These are phyloP conservation scores for Nysson spinosus DNA, from an alignment of 2,888 invertebrate species.

Conservation along the genomic window DNA sequence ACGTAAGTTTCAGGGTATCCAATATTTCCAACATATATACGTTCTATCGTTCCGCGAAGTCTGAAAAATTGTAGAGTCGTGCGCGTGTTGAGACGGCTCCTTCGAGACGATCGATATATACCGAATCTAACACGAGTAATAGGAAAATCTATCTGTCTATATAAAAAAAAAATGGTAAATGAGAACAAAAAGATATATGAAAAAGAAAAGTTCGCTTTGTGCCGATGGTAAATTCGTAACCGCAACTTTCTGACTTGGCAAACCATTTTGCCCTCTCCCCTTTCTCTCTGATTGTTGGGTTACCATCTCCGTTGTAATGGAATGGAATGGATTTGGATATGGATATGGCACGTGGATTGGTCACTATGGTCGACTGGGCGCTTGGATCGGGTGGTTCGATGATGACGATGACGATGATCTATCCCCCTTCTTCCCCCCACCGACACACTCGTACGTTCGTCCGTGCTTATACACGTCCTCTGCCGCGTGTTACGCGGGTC, in stretches of 20 bases:
- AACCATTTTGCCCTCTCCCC: constrained; percentile 83
- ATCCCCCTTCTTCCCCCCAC: constrained; percentile 56
- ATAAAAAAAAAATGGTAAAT: constrained; percentile 31
- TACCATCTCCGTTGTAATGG: constrained; percentile 79
- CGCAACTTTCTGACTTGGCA: constrained; percentile 81
- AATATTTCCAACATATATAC: constrained; percentile 5
- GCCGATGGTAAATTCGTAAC: constrained; percentile 75
- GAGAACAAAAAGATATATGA: constrained; percentile 48
- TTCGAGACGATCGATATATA: constrained; percentile 41
- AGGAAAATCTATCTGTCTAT: constrained; percentile 19
- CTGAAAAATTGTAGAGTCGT: constrained; percentile 15
- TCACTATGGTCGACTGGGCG: constrained; percentile 69
- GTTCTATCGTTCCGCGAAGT: constrained; percentile 4
- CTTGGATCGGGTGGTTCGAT: constrained; percentile 62
- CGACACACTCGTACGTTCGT: constrained; percentile 62
- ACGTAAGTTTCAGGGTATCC: constrained; percentile 10
- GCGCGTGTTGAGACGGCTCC: constrained; percentile 44
- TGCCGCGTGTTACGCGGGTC: constrained; percentile 64
- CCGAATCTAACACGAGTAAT: constrained; percentile 45
- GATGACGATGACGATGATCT: constrained; percentile 52
- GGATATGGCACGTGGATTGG: constrained; percentile 71
- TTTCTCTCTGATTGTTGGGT: constrained; percentile 83
- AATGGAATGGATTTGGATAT: constrained; percentile 73
- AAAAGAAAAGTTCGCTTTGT: constrained; percentile 75
- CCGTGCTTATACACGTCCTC: constrained; percentile 64